Evolutionary conservation across 2,113 vertebrate genomes (phyloP).

Genomic region (Hucho hucho): DNA sequence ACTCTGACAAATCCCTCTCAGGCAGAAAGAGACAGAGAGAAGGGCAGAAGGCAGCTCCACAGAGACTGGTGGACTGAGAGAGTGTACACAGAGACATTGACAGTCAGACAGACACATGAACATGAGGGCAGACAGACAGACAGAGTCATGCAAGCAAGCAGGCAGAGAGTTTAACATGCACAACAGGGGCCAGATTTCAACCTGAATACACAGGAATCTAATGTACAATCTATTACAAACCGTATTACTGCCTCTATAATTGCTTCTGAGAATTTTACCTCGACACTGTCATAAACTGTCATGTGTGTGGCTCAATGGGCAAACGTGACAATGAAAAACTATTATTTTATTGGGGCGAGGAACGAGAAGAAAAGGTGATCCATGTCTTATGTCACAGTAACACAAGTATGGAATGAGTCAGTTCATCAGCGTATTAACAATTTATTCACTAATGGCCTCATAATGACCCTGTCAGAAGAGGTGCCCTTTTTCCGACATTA

Average conservation of each 20-base stretch:
- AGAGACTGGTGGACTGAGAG: conserved; percentile 18
- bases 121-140: conserved; percentile 1
- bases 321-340: too few relatives aligned
- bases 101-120: conserved; percentile 24
- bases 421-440: neutral
- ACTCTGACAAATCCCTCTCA: conserved; percentile 1
- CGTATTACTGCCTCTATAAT: neutral
- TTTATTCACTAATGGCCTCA: conserved; percentile 28
- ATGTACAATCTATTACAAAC: neutral
- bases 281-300: too few relatives aligned
- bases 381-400: neutral
- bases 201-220: neutral
- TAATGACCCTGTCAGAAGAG: conserved; percentile 33
- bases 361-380: neutral
- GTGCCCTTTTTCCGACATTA: conserved; percentile 23
- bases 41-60: neutral
- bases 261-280: too few relatives aligned
- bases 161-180: neutral
- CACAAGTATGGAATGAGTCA: neutral
- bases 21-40: neutral
- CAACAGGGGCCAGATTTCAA: neutral
- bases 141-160: too few relatives aligned
- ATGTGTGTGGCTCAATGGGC: too few relatives aligned
- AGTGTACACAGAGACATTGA: conserved; percentile 37
- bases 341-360: neutral